These are phyloP conservation scores for Pseudopipra pipra DNA, from an alignment of 2,113 vertebrate genomes.

Conservation along the genomic window DNA sequence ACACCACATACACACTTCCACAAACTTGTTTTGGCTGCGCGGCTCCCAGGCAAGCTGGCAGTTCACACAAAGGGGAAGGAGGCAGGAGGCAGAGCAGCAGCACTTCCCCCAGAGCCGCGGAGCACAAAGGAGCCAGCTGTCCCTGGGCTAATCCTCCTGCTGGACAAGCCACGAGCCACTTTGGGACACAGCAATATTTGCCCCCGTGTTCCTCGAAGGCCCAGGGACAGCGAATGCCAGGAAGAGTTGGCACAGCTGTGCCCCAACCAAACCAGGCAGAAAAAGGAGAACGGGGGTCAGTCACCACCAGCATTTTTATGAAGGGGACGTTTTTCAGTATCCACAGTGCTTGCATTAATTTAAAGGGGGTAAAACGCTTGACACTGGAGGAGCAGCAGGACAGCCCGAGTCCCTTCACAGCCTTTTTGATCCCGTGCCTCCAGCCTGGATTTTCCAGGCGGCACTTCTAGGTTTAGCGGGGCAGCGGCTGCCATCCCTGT, in stretches of 20 bases:
- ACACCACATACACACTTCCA: not conserved
- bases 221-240: fast-evolving
- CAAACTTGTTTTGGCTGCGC: not conserved
- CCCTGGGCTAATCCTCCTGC: not conserved
- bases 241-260: not conserved
- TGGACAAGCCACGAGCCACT: not conserved
- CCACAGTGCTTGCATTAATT: fast-evolving
- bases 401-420: not conserved
- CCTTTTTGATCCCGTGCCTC: not conserved
- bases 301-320: not conserved
- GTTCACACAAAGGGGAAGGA: not conserved
- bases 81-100: not conserved
- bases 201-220: not conserved
- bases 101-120: not conserved
- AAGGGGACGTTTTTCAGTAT: fast-evolving
- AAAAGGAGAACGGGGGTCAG: not conserved
- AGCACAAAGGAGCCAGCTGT: not conserved
- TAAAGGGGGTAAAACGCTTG: fast-evolving
- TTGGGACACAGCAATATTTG: fast-evolving
- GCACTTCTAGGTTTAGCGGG: not conserved
- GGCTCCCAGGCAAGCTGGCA: not conserved
- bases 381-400: fast-evolving
- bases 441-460: not conserved
- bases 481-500: not conserved
- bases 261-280: not conserved